These are phyloP conservation scores for Cotesia typhae DNA, from an alignment of 1,140 invertebrate species.

Conservation along the genomic window DNA sequence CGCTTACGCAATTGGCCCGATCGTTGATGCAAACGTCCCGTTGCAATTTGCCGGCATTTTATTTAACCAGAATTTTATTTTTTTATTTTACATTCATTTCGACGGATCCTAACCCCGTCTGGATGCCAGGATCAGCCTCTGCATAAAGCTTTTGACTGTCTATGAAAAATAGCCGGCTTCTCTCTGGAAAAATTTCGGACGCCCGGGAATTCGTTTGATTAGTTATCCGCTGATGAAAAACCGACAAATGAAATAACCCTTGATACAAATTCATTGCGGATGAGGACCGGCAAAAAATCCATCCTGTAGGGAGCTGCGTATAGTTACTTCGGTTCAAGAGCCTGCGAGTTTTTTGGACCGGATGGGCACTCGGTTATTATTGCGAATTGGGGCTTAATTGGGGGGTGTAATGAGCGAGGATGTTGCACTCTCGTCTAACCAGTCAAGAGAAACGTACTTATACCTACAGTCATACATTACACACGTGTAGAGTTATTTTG, in stretches of 20 bases:
- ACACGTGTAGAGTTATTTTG: conserved; percentile 17
- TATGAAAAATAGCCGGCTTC: not conserved
- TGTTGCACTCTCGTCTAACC: conserved; percentile 43
- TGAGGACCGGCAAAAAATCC: no score
- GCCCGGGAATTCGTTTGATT: conserved; percentile 56
- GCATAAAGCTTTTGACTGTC: not conserved
- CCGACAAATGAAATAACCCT: not conserved
- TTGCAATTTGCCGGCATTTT: conserved; percentile 24
- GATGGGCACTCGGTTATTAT: conserved; percentile 61
- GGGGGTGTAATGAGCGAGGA: conserved; percentile 60
- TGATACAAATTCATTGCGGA: conserved; percentile 28
- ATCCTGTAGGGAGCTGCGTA: not conserved
- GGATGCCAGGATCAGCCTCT: not conserved
- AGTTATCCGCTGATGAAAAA: conserved; percentile 46
- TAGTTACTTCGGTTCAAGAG: conserved; percentile 32
- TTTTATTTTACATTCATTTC: not conserved
- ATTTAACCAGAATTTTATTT: not conserved
- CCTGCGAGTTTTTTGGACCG: conserved; percentile 51
- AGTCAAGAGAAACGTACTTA: conserved; percentile 3
- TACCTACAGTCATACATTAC: not conserved
- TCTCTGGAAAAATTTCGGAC: conserved; percentile 47
- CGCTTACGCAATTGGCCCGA: conserved; percentile 34
- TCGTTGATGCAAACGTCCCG: conserved; percentile 36
- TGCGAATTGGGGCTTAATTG: conserved; percentile 65
- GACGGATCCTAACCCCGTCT: not conserved